Percentiles rank a stretch among this genome's conserved stretches.
Conservation (phyloP, 2,113 vertebrate species). For the Mirounga angustirostris region DNA sequence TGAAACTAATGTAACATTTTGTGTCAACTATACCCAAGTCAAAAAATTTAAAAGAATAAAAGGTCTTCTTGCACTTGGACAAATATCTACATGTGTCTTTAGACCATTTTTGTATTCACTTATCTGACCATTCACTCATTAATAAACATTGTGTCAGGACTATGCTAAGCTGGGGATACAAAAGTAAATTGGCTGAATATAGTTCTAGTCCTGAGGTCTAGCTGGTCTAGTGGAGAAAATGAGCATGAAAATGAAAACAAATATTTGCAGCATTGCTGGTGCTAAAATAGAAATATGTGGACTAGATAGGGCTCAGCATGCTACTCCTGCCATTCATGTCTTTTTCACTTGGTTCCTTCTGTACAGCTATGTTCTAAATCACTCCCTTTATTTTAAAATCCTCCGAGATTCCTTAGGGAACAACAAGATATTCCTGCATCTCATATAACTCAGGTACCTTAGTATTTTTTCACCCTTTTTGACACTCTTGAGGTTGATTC, state of each 20-base stretch:
- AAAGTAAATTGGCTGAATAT: neutral
- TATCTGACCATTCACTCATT: constrained; percentile 1
- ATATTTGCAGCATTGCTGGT: neutral
- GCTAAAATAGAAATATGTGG: neutral
- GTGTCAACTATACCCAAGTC: neutral
- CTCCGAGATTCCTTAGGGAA: neutral
- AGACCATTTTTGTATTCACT: neutral
- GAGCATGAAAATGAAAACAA: constrained; percentile 1
- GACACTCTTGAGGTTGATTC: neutral
- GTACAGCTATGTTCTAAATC: neutral
- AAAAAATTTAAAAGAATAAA: neutral
- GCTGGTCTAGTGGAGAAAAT: neutral
- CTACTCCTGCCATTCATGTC: neutral
- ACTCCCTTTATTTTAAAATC: neutral
- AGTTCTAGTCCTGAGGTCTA: neutral
- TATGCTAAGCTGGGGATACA: neutral
- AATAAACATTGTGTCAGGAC: neutral
- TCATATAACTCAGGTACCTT: neutral
- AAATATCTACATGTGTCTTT: constrained; percentile 1
- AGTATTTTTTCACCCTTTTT: neutral
- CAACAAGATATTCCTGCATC: neutral
- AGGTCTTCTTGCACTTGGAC: neutral
- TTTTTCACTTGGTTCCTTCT: neutral
- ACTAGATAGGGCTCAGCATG: neutral
- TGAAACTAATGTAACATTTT: neutral